phyloP scores from a whole-genome alignment of 1,140 invertebrate genomes.

The Drosophila kohkoa region DNA sequence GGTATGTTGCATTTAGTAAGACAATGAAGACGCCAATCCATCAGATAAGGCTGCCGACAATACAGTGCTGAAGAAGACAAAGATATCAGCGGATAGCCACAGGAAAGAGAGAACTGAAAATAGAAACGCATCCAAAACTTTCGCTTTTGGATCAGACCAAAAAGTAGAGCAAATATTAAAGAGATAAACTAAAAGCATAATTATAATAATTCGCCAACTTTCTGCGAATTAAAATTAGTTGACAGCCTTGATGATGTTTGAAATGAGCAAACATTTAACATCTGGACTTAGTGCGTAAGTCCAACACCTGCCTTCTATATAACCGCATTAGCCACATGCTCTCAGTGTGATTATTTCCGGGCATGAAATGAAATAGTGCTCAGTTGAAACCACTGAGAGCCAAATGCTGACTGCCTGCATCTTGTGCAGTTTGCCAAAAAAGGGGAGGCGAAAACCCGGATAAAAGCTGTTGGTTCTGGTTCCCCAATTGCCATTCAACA shows the following conservation, averaged over 20 bases:
- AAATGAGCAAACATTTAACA: background rate
- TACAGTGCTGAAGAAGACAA: background rate
- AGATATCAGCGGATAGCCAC: no score
- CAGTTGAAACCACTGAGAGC: background rate
- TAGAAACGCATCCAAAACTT: no score
- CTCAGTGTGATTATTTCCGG: constrained; percentile 27
- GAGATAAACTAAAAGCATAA: no score
- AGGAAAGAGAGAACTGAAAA: no score
- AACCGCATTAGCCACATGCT: constrained; percentile 18
- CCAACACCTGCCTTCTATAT: constrained; percentile 6
- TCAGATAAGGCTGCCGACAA: background rate
- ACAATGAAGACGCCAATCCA: constrained; percentile 8
- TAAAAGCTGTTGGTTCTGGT: background rate
- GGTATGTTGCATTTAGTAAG: constrained; percentile 6
- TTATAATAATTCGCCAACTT: no score
- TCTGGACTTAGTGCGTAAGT: background rate
- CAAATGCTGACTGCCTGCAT: background rate
- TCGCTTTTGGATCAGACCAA: no score
- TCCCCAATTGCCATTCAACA: constrained; percentile 28
- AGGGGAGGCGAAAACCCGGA: background rate
- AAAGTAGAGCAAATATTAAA: no score
- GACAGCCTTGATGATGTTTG: background rate
- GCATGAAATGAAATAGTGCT: constrained; percentile 1
- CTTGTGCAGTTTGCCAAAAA: background rate
- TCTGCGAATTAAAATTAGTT: no score